Conservation (phyloP, 2,113 vertebrate genomes). For the Otus sunia region DNA sequence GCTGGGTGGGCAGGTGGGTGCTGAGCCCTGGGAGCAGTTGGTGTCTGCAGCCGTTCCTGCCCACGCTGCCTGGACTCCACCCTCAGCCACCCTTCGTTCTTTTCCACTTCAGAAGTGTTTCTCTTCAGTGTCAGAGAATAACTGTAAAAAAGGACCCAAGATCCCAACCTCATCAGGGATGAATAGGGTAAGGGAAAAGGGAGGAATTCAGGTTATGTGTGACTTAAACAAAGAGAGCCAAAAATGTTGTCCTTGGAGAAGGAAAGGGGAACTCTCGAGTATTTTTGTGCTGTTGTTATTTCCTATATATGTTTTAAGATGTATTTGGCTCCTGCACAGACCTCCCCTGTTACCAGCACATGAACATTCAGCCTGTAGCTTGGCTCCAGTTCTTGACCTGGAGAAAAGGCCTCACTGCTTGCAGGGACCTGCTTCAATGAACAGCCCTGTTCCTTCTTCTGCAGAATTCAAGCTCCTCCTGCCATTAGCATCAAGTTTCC, state of each 20-base stretch:
- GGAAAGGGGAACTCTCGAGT: neutral
- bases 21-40: neutral
- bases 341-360: neutral
- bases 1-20: rapidly evolving
- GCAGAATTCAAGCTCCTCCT: neutral
- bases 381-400: neutral
- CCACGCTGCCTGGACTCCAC: rapidly evolving
- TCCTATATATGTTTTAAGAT: neutral
- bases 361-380: neutral
- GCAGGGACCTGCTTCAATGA: neutral
- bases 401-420: neutral
- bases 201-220: neutral
- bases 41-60: neutral
- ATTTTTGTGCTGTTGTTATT: neutral
- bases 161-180: neutral
- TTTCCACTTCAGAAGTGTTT: neutral
- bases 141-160: neutral
- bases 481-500: neutral
- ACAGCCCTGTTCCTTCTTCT: neutral
- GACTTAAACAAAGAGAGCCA: neutral
- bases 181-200: neutral
- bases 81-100: rapidly evolving
- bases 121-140: neutral
- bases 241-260: neutral
- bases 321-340: neutral